Evolutionary conservation across 2,797 vertebrate genomes (phyloP).

Genomic region (Aldrovandia affinis): DNA sequence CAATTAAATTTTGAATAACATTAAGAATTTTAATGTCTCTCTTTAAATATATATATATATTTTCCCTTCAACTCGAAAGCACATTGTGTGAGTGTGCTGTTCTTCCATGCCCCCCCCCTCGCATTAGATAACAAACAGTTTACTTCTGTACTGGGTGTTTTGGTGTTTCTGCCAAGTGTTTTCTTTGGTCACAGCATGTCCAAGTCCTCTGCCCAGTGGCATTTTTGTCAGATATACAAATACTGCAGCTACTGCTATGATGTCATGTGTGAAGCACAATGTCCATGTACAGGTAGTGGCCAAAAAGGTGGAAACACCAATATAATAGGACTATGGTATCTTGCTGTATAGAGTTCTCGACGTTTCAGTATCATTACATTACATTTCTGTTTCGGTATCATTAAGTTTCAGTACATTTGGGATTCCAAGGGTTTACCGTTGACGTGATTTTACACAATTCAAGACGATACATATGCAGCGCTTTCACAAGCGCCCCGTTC

Average conservation of each 20-base stretch:
- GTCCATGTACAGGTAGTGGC: no score
- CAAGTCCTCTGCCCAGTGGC: background rate
- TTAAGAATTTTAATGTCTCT: constrained; percentile 27
- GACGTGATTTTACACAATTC: background rate
- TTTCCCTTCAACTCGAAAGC: background rate
- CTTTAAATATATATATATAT: background rate
- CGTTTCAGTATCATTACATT: no score
- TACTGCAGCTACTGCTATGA: background rate
- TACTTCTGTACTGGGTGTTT: background rate
- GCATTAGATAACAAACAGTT: background rate
- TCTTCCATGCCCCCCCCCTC: background rate
- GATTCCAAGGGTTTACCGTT: background rate
- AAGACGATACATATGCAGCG: background rate
- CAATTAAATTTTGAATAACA: constrained; percentile 40
- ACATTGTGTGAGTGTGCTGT: background rate
- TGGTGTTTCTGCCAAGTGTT: background rate
- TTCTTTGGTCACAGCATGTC: background rate
- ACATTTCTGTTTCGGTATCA: no score
- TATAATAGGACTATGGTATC: no score
- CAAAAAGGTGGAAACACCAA: no score
- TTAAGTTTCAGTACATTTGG: no score
- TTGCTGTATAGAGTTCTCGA: no score
- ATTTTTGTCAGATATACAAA: background rate
- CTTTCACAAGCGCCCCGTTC: no score
- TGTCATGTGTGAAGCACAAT: background rate